phyloP scores from a whole-genome alignment of 1,140 invertebrate genomes.

The Bursaphelenchus mucronatus region DNA sequence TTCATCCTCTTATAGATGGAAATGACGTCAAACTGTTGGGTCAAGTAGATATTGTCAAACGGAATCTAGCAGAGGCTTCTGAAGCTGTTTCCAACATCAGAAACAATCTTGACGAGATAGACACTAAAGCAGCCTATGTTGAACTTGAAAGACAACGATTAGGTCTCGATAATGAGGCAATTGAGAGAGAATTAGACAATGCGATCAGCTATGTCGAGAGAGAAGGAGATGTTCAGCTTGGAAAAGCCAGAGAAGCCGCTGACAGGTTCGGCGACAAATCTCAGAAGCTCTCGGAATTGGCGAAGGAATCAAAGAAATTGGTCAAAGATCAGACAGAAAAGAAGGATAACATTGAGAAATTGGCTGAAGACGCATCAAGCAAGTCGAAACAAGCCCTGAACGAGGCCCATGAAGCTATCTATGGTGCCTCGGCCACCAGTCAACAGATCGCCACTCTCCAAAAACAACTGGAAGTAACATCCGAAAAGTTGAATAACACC shows the following conservation, averaged over 20 bases:
- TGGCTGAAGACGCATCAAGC: constrained; percentile 46
- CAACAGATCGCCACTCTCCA: constrained; percentile 43
- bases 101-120: constrained; percentile 40
- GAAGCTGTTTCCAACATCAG: constrained; percentile 42
- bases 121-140: constrained; percentile 32
- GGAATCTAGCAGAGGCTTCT: constrained; percentile 37
- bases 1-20: constrained; percentile 33
- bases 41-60: constrained; percentile 44
- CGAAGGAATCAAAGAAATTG: constrained; percentile 43
- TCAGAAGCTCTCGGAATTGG: constrained; percentile 44
- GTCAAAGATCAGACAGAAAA: constrained; percentile 44
- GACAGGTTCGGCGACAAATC: constrained; percentile 58
- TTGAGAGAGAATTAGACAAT: constrained; percentile 36
- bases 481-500: constrained; percentile 51
- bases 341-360: constrained; percentile 39
- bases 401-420: constrained; percentile 60
- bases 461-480: constrained; percentile 36
- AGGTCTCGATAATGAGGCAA: constrained; percentile 30
- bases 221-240: constrained; percentile 46
- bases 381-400: constrained; percentile 44
- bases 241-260: constrained; percentile 45
- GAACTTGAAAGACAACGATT: constrained; percentile 41
- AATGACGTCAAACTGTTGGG: constrained; percentile 45
- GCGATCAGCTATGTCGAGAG: constrained; percentile 54
- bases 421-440: constrained; percentile 47